These are phyloP conservation scores for Brienomyrus brachyistius DNA, from an alignment of 2,113 vertebrate species.

Conservation along the genomic window DNA sequence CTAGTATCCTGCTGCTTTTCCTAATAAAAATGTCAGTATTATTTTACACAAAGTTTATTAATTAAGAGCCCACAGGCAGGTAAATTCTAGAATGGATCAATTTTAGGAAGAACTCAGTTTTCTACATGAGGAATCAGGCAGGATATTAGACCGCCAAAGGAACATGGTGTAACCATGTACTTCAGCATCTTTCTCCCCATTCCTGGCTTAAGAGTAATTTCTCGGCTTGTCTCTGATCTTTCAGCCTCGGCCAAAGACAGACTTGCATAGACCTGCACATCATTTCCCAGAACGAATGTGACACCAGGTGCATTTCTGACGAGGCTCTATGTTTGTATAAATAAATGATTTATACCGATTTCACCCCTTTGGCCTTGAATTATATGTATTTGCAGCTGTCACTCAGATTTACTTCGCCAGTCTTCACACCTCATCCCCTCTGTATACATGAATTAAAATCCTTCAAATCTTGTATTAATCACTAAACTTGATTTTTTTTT, in stretches of 20 bases:
- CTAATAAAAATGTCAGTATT: neutral
- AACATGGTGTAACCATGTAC: neutral
- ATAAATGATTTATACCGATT: neutral
- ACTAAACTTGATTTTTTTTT: neutral
- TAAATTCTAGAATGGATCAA: neutral
- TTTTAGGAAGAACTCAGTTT: neutral
- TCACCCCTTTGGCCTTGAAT: neutral
- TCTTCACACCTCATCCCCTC: neutral
- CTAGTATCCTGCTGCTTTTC: neutral
- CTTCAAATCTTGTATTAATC: neutral
- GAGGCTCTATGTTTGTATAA: neutral
- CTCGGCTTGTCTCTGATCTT: neutral
- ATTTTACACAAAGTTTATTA: neutral
- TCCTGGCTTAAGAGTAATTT: neutral
- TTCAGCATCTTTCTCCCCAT: neutral
- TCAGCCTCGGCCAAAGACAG: neutral
- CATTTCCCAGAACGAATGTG: neutral
- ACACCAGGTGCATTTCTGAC: neutral
- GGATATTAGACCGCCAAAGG: neutral
- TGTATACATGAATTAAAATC: neutral
- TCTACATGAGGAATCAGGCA: neutral
- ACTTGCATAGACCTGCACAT: neutral
- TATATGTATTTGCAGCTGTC: neutral
- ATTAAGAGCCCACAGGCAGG: neutral
- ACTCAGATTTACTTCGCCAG: neutral